Conservation (phyloP, 2,797 vertebrate species). For the Pitangus sulphuratus region DNA sequence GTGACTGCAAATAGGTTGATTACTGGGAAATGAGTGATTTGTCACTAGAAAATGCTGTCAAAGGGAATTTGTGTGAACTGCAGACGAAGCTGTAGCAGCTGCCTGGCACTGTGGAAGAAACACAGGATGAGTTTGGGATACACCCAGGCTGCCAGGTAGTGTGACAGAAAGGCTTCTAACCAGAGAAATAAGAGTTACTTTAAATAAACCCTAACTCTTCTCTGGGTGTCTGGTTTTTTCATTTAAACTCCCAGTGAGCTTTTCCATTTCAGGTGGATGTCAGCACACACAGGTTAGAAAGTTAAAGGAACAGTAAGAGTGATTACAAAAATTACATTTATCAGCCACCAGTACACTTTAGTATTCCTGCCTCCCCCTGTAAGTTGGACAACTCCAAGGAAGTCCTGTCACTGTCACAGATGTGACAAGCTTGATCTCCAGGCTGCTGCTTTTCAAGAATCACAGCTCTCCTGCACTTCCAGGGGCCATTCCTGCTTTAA, state of each 20-base stretch:
- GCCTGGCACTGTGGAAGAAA: background rate
- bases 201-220: background rate
- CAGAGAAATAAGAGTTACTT: background rate
- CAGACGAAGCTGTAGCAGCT: background rate
- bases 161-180: background rate
- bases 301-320: background rate
- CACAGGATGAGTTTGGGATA: background rate
- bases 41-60: background rate
- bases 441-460: background rate
- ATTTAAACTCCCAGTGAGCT: background rate
- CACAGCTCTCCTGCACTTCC: background rate
- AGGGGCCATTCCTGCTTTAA: background rate
- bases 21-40: background rate
- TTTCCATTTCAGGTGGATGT: background rate
- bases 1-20: background rate
- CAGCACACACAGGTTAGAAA: background rate
- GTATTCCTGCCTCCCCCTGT: background rate
- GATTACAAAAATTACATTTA: background rate
- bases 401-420: background rate
- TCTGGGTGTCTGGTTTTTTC: background rate
- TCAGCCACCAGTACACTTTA: background rate
- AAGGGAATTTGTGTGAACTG: background rate
- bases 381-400: background rate
- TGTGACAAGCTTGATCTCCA: background rate
- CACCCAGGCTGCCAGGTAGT: background rate